Conservation (phyloP, 1,140 invertebrate genomes). For the Planococcus citri region DNA sequence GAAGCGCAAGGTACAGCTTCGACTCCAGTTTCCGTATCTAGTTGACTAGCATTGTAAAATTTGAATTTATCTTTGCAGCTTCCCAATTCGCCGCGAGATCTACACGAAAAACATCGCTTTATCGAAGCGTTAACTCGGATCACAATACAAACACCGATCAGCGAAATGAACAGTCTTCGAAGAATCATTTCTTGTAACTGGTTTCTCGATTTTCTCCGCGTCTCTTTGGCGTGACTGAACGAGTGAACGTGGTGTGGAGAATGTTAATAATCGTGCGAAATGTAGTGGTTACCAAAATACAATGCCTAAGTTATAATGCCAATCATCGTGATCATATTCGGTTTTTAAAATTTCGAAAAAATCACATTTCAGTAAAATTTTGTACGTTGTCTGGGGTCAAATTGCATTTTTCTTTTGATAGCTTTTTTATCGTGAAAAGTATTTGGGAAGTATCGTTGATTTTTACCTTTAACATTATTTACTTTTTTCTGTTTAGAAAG, state of each 20-base stretch:
- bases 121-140: slow-evolving; percentile 28
- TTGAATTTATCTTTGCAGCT: slow-evolving; percentile 78
- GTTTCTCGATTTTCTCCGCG: not conserved
- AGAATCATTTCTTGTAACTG: slow-evolving; percentile 10
- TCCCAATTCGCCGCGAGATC: slow-evolving; percentile 73
- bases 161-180: not conserved
- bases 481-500: not conserved
- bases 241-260: not conserved
- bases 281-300: not conserved
- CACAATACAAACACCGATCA: not conserved
- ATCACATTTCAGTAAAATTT: no score
- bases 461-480: not conserved
- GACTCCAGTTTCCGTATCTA: slow-evolving; percentile 50
- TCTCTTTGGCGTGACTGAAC: not conserved
- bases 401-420: no score
- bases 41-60: slow-evolving; percentile 56
- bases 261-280: not conserved
- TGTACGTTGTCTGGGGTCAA: no score
- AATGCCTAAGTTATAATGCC: no score
- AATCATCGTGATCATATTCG: no score
- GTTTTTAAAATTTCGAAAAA: no score
- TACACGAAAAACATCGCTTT: slow-evolving; percentile 61
- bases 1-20: slow-evolving; percentile 70
- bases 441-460: not conserved
- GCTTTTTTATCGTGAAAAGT: no score